phyloP scores from a whole-genome alignment of 2,888 invertebrate species.

The Hydrotaea diabolus region DNA sequence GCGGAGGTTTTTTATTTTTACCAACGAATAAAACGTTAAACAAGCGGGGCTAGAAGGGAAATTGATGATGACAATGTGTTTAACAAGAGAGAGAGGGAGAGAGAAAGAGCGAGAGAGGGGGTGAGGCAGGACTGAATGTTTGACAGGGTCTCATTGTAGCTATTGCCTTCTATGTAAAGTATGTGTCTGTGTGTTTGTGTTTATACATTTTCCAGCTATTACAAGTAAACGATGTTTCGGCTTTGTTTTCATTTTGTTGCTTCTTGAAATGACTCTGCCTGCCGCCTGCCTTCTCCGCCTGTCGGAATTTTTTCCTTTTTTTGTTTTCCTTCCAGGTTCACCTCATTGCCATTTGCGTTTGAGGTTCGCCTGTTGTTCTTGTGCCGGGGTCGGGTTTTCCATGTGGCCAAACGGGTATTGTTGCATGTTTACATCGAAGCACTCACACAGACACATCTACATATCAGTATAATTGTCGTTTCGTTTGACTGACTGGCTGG shows the following conservation, averaged over 20 bases:
- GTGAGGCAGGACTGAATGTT: neutral
- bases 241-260: neutral
- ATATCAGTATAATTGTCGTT: too few relatives aligned
- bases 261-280: neutral
- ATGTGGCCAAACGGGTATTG: neutral
- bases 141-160: neutral
- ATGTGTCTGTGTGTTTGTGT: too few relatives aligned
- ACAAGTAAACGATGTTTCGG: constrained; percentile 29
- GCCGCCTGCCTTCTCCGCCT: neutral
- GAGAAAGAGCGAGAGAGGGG: neutral
- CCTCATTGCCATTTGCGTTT: too few relatives aligned
- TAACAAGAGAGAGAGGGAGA: neutral
- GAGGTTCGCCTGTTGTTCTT: neutral
- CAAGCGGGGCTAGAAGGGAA: neutral
- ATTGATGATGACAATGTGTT: neutral
- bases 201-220: constrained; percentile 24
- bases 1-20: constrained; percentile 10
- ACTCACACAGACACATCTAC: too few relatives aligned
- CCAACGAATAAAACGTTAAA: neutral
- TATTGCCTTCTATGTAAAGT: too few relatives aligned
- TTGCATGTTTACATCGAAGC: neutral
- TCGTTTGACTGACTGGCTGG: neutral
- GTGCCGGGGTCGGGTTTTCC: neutral
- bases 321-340: neutral
- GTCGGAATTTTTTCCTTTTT: too few relatives aligned